Evolutionary conservation across 2,888 invertebrate genomes (phyloP), one percentile per base, ranked within the genome.

Genomic region (Amblyteles armatorius): DNA sequence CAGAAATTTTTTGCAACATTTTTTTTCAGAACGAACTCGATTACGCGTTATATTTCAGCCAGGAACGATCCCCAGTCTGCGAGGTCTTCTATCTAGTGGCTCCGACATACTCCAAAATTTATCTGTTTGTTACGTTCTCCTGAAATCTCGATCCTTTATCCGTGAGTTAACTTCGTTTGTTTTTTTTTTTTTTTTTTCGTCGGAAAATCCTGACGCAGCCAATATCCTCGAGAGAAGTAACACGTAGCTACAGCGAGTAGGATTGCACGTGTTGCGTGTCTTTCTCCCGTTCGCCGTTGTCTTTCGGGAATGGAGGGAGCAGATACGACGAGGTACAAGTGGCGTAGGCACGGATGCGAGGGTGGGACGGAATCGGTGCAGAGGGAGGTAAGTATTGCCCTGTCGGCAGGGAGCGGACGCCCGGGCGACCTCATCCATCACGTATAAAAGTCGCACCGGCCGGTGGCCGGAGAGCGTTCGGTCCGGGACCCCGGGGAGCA

Each of bases 381-480:
- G 81, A 60, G 60, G 86, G 83, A 78, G 83, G 82, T 86, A 84
- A 80, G 85, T 89, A 91, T 91, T 89, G 90, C 88, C 71, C 89
- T 89, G 90, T 90, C 90, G 89, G 86, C 88, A 71, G 88, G 87
- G 90, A 79, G 82, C 57, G 71, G 79, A 79, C 74, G 89, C 90
- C 89, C 89, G 55, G 85, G 89, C 86, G 88, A 87, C 80, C 88
- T 90, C 91, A 91, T 92, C 90, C 89, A 92, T 92, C 91, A 92
- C 88, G 87, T 84, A 88, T 83, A 79, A 88, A 88, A 88, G 86
- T 87, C 88, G 83, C 84, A 71, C 82, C 84, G 84, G 74, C 82
- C 84, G 84, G 78, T 82, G 71, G 79, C 78, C 82, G 44, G 44
- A 63, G 71, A 79, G 76, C 48, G 68, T 77, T 85, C 82, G 85